Conservation (phyloP, 2,888 invertebrate species). For the Megaustenia siamemsis region DNA sequence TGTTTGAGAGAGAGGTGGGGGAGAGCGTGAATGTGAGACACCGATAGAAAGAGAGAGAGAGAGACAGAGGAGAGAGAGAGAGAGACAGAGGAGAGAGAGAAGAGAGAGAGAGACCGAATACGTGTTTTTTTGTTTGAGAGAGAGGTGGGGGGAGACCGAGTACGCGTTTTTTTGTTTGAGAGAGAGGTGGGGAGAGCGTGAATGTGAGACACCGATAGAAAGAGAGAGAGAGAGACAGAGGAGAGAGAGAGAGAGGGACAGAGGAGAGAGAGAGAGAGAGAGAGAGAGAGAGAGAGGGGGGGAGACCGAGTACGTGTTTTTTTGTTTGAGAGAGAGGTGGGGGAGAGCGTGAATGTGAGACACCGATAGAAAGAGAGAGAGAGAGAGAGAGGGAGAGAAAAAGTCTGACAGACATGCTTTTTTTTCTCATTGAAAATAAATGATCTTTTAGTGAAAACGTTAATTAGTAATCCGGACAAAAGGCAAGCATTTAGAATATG, state of each 20-base stretch:
- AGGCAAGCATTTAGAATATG: no score
- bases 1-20: neutral
- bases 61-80: constrained; percentile 34
- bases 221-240: no score
- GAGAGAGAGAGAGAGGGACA: neutral
- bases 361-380: no score
- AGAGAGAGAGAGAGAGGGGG: constrained; percentile 16
- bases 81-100: constrained; percentile 43
- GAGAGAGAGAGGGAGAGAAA: constrained; percentile 28
- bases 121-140: no score
- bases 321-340: neutral
- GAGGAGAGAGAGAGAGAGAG: constrained; percentile 4
- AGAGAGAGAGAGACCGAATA: constrained; percentile 33
- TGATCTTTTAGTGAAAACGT: no score
- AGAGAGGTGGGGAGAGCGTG: neutral
- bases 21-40: constrained; percentile 4
- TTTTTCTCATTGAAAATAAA: no score
- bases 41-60: constrained; percentile 22
- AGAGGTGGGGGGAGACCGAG: neutral
- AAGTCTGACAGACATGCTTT: no score
- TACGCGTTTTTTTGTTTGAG: neutral
- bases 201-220: no score
- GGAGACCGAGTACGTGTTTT: neutral
- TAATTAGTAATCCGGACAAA: no score
- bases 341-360: no score